Evolutionary conservation across 2,113 vertebrate genomes (phyloP).

Genomic region (Pluvianellus socialis): DNA sequence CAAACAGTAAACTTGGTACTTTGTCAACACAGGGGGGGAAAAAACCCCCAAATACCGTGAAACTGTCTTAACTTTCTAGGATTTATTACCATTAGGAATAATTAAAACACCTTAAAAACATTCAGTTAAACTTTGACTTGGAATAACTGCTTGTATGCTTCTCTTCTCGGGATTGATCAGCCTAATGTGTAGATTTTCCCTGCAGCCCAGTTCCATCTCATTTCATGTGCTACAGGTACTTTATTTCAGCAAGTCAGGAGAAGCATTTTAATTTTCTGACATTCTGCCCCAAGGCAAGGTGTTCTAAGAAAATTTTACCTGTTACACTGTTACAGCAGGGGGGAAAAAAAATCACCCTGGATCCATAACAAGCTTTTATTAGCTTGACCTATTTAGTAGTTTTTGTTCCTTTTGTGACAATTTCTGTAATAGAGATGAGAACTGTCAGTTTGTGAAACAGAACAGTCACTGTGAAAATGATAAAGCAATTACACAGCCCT

Average conservation of each 20-base stretch:
- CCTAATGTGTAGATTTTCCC: background rate
- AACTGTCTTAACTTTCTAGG: background rate
- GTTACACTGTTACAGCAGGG: background rate
- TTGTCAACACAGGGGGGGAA: background rate
- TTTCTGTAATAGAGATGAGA: background rate
- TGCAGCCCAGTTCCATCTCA: background rate
- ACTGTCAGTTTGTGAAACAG: background rate
- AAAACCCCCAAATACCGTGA: background rate
- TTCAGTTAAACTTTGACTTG: background rate
- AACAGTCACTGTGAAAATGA: background rate
- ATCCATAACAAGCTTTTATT: slow-evolving; percentile 13
- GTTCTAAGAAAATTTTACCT: background rate
- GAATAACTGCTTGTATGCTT: background rate
- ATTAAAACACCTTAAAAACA: background rate
- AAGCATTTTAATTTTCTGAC: background rate
- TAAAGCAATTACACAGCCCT: slow-evolving; percentile 26
- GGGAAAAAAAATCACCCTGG: background rate
- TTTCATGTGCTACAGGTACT: background rate
- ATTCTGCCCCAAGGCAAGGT: background rate
- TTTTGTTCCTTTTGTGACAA: background rate
- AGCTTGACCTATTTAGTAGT: slow-evolving; percentile 19
- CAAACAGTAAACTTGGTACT: background rate
- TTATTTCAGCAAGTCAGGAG: background rate
- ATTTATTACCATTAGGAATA: background rate
- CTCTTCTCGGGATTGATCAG: background rate